These are phyloP conservation scores for Zaprionus davidi DNA, from an alignment of 1,140 invertebrate genomes.

Conservation along the genomic window DNA sequence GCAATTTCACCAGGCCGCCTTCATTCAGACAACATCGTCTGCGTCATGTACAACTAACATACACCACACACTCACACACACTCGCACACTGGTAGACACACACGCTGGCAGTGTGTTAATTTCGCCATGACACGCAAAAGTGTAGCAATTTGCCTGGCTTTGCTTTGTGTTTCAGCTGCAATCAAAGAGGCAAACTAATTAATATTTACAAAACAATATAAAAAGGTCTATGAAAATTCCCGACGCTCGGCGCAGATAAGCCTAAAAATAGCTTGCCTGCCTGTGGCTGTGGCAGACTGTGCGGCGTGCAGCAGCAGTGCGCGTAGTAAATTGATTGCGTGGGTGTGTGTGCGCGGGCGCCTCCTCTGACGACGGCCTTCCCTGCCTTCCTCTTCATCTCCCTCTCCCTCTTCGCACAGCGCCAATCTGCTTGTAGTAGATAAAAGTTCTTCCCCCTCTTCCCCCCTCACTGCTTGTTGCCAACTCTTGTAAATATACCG, in stretches of 20 bases:
- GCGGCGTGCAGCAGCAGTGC: constrained; percentile 53
- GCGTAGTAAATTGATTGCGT: constrained; percentile 1
- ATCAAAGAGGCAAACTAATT: constrained; percentile 79
- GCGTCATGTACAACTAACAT: constrained; percentile 50
- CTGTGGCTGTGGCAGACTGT: constrained; percentile 60
- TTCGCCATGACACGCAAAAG: constrained; percentile 77
- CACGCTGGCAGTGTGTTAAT: constrained; percentile 50
- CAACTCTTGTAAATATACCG: constrained; percentile 3
- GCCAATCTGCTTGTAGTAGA: not conserved
- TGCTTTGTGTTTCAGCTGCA: constrained; percentile 47
- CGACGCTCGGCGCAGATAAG: constrained; percentile 54
- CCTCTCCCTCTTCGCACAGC: not conserved
- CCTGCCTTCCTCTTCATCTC: not conserved
- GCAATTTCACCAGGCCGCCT: constrained; percentile 71
- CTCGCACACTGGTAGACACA: constrained; percentile 1
- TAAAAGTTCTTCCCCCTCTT: not conserved
- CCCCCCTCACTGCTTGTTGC: not conserved
- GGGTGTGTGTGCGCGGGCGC: constrained; percentile 3
- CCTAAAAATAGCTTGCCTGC: constrained; percentile 64
- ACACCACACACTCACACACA: constrained; percentile 13
- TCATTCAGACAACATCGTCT: constrained; percentile 43
- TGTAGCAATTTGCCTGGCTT: constrained; percentile 46
- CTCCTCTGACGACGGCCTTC: not conserved
- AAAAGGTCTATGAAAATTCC: constrained; percentile 71
- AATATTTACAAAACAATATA: constrained; percentile 75